These are phyloP conservation scores for Sebastes taczanowskii DNA, from an alignment of 2,797 vertebrate species.

Conservation along the genomic window DNA sequence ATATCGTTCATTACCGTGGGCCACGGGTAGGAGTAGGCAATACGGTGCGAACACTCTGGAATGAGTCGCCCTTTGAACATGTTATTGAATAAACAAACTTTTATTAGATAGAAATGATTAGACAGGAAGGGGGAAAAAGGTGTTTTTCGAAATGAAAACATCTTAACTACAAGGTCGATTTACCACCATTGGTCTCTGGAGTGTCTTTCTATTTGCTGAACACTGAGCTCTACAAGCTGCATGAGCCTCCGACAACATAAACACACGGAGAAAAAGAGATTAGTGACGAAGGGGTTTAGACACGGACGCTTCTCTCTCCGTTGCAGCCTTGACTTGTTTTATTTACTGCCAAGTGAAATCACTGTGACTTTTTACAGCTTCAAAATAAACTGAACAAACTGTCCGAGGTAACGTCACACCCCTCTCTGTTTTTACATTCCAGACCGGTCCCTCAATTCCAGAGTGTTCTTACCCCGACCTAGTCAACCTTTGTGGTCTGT, in stretches of 20 bases:
- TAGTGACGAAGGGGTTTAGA: background rate
- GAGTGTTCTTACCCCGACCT: constrained; percentile 54
- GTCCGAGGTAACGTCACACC: background rate
- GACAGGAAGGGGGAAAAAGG: background rate
- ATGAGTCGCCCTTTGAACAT: constrained; percentile 16
- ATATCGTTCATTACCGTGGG: constrained; percentile 56
- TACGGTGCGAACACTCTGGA: constrained; percentile 67
- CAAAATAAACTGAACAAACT: background rate
- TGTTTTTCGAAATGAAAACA: constrained; percentile 5
- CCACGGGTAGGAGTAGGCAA: constrained; percentile 47
- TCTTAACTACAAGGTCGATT: constrained; percentile 8
- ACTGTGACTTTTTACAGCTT: constrained; percentile 66
- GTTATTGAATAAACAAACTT: background rate
- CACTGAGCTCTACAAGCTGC: background rate
- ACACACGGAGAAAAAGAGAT: background rate
- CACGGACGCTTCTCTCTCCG: background rate
- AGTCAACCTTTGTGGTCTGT: constrained; percentile 33
- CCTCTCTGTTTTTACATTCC: constrained; percentile 36
- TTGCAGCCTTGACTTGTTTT: constrained; percentile 31
- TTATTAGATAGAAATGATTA: background rate
- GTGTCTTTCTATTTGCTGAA: constrained; percentile 10
- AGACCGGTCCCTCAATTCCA: constrained; percentile 53
- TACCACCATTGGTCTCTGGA: constrained; percentile 13
- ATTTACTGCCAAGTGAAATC: constrained; percentile 63
- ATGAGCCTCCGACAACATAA: background rate